A percentile compares a stretch with the other conserved stretches of the same genome.
Conservation (phyloP, 2,888 invertebrate genomes). For the Tetrapedia diversipes region DNA sequence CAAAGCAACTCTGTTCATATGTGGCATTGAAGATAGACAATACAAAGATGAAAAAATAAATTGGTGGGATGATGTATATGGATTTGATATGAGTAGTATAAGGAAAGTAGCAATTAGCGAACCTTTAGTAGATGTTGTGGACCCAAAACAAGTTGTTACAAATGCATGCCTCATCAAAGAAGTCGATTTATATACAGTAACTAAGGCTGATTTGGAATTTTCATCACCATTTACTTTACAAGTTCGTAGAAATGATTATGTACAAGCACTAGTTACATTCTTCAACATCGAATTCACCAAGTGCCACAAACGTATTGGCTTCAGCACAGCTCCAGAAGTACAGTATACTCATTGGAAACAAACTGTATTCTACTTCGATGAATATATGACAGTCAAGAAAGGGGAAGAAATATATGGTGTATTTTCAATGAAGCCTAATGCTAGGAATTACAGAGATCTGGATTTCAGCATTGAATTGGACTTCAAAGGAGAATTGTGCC, state of each 20-base stretch:
- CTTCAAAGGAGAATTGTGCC: constrained; percentile 95
- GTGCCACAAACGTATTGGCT: constrained; percentile 99
- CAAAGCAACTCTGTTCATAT: constrained; percentile 96
- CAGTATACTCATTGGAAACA: constrained; percentile 99
- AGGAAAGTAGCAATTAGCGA: constrained; percentile 98
- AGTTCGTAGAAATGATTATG: constrained; percentile 96
- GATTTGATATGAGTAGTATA: constrained; percentile 99
- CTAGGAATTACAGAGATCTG: constrained; percentile 97
- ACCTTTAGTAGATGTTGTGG: constrained; percentile 99
- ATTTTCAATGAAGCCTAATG: constrained; percentile 97
- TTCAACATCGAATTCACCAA: constrained; percentile 99
- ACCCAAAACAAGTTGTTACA: constrained; percentile 99
- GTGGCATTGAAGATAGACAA: constrained; percentile 97
- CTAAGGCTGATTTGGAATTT: constrained; percentile 96
- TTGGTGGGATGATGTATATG: constrained; percentile 99
- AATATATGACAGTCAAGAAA: constrained; percentile 98
- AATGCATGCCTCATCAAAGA: constrained; percentile 97
- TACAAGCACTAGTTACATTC: constrained; percentile 99
- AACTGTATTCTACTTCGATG: constrained; percentile 98
- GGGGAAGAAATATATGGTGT: constrained; percentile 96
- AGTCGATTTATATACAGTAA: constrained; percentile 99
- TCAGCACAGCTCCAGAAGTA: constrained; percentile 98
- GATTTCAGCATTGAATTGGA: constrained; percentile 97
- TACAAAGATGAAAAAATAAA: constrained; percentile 99
- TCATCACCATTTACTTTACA: constrained; percentile 93